Conservation (phyloP, 2,113 vertebrate species). For the Paedocypris sp. region DNA sequence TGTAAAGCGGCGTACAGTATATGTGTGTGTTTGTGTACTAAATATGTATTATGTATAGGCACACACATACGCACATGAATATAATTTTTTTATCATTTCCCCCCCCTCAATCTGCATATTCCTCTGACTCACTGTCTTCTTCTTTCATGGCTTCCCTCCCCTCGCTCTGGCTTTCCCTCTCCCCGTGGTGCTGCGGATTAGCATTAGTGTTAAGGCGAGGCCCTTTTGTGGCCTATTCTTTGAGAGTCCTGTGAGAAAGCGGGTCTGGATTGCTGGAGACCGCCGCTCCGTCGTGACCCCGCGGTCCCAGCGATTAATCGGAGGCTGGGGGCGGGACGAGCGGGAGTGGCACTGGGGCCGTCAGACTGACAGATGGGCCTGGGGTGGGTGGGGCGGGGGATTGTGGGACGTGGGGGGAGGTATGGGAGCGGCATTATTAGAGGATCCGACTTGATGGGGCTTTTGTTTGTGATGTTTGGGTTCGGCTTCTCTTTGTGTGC, state of each 20-base stretch:
- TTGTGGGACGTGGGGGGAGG: background rate
- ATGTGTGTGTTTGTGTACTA: too few relatives aligned
- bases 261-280: slow-evolving; percentile 1
- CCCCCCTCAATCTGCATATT: slow-evolving; percentile 1
- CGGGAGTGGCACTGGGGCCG: slow-evolving; percentile 3
- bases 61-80: too few relatives aligned
- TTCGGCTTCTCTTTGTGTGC: background rate
- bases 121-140: background rate
- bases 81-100: background rate
- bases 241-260: background rate
- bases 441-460: background rate
- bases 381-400: slow-evolving; percentile 31
- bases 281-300: slow-evolving; percentile 29
- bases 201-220: background rate
- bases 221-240: slow-evolving; percentile 3
- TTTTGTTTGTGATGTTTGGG: slow-evolving; percentile 20
- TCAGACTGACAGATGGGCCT: slow-evolving; percentile 62
- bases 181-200: background rate
- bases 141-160: background rate
- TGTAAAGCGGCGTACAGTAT: too few relatives aligned
- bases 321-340: slow-evolving; percentile 9
- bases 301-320: slow-evolving; percentile 24
- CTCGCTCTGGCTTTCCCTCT: slow-evolving; percentile 3
- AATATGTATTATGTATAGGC: too few relatives aligned
- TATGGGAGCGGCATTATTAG: background rate